Conservation (phyloP, 2,888 invertebrate species). For the Limnephilus lunatus region DNA sequence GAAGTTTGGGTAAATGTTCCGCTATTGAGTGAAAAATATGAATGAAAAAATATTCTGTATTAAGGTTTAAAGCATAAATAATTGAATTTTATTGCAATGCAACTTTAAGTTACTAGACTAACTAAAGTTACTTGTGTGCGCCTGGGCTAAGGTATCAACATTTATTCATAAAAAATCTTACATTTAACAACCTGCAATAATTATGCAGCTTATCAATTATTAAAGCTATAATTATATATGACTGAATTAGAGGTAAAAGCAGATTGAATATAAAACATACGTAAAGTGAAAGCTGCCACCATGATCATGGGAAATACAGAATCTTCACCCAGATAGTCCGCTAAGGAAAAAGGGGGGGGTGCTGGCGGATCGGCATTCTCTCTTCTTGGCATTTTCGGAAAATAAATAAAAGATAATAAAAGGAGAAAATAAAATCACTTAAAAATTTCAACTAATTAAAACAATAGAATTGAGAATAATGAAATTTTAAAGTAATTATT, state of each 20-base stretch:
- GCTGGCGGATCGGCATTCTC: background rate
- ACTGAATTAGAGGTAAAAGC: no score
- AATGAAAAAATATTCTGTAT: no score
- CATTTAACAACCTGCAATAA: background rate
- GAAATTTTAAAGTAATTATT: background rate
- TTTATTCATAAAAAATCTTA: background rate
- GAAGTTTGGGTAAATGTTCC: no score
- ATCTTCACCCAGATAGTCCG: background rate
- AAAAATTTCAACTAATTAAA: background rate
- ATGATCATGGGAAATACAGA: background rate
- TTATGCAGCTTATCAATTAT: background rate
- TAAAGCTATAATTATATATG: no score
- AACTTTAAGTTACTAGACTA: no score
- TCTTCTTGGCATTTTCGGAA: background rate
- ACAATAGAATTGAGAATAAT: background rate
- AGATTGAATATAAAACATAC: background rate
- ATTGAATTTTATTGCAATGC: no score
- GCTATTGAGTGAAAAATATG: no score
- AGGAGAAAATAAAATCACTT: background rate
- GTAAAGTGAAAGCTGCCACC: background rate
- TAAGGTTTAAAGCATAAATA: no score
- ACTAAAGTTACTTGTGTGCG: no score
- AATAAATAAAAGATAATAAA: background rate
- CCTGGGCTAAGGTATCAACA: background rate
- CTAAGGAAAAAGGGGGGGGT: background rate